phyloP scores from a whole-genome alignment of 2,797 vertebrate species.

The Eupleurogrammus muticus region DNA sequence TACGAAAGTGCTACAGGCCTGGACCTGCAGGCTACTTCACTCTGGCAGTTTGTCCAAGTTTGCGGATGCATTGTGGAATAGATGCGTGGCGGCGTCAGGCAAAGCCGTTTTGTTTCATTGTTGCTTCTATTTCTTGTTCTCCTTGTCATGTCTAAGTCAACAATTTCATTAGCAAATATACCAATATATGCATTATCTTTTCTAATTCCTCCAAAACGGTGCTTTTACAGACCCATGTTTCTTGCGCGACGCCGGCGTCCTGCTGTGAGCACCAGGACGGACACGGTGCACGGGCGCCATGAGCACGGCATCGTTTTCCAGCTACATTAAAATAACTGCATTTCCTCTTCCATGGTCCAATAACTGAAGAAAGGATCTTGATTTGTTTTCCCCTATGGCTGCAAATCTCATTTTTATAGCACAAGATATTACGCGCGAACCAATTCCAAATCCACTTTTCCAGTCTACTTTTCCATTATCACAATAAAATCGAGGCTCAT shows the following conservation, averaged over 20 bases:
- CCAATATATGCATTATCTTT: constrained; percentile 12
- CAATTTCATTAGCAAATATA: neutral
- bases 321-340: constrained; percentile 80
- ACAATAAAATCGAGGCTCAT: constrained; percentile 81
- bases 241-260: constrained; percentile 51
- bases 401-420: constrained; percentile 82
- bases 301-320: constrained; percentile 68
- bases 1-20: constrained; percentile 65
- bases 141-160: constrained; percentile 2
- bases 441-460: constrained; percentile 84
- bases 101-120: neutral
- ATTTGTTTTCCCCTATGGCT: constrained; percentile 82
- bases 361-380: constrained; percentile 81
- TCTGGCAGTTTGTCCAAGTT: constrained; percentile 44
- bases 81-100: neutral
- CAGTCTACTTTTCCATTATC: constrained; percentile 83
- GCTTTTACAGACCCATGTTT: constrained; percentile 44
- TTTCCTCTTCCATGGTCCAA: constrained; percentile 82
- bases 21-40: constrained; percentile 55
- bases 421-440: constrained; percentile 80
- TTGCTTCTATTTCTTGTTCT: neutral
- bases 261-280: constrained; percentile 51
- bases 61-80: constrained; percentile 34
- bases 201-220: constrained; percentile 14
- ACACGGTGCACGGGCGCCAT: constrained; percentile 55